Evolutionary conservation across 2,797 vertebrate genomes (phyloP).

Genomic region (Falco novaeseelandiae): DNA sequence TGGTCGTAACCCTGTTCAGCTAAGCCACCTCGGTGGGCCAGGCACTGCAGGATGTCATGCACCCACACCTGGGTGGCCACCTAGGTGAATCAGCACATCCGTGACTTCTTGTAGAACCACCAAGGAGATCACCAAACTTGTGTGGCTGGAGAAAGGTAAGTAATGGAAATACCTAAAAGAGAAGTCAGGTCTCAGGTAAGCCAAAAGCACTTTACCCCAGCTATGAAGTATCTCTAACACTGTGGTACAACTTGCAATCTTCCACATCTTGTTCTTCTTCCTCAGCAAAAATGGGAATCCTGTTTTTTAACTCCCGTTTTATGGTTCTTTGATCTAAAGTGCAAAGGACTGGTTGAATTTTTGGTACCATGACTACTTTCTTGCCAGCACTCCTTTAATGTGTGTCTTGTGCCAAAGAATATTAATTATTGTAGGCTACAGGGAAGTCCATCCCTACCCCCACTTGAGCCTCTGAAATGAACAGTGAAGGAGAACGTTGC

Average conservation of each 20-base stretch:
- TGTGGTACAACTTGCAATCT: neutral
- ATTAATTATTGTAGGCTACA: conserved; percentile 18
- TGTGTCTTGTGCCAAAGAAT: neutral
- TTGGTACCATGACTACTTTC: neutral
- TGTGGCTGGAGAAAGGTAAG: neutral
- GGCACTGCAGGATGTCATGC: neutral
- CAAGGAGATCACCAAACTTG: neutral
- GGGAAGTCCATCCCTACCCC: neutral
- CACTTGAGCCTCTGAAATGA: neutral
- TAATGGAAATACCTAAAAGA: accelerated
- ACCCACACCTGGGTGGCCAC: neutral
- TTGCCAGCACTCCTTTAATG: neutral
- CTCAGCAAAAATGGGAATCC: neutral
- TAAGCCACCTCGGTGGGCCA: neutral
- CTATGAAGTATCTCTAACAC: accelerated
- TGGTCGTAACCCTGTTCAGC: neutral
- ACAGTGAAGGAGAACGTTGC: neutral
- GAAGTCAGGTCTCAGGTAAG: neutral
- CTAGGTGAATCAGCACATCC: neutral
- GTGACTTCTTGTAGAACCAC: neutral
- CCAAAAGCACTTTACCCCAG: neutral
- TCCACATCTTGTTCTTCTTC: neutral
- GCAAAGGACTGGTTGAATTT: neutral
- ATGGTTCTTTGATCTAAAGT: neutral
- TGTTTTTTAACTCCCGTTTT: neutral